phyloP scores from a whole-genome alignment of 1,140 invertebrate genomes.

The Aleiodes sp. region DNA sequence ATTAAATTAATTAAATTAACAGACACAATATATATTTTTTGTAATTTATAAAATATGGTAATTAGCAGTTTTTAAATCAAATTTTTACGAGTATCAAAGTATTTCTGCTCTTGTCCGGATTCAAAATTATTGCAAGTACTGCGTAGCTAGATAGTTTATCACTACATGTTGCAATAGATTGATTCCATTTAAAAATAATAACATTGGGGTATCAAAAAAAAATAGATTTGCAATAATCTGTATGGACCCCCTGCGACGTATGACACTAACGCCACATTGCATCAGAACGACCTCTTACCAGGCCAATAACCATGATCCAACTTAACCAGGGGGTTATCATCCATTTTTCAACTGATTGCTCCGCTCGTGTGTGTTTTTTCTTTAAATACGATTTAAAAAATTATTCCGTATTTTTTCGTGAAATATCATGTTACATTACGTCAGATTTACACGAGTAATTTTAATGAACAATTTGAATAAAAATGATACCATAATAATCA shows the following conservation, averaged over 20 bases:
- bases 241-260: constrained; percentile 48
- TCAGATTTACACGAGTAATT: too few relatives aligned
- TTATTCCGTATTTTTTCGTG: background rate
- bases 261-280: constrained; percentile 42
- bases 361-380: background rate
- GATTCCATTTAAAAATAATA: constrained; percentile 29
- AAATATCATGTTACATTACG: constrained; percentile 32
- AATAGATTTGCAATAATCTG: constrained; percentile 32
- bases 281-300: constrained; percentile 38
- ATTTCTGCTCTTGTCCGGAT: background rate
- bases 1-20: too few relatives aligned
- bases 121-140: background rate
- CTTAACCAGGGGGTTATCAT: constrained; percentile 30
- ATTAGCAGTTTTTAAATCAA: too few relatives aligned
- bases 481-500: constrained; percentile 33
- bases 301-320: constrained; percentile 19
- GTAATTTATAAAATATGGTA: too few relatives aligned
- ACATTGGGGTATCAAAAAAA: constrained; percentile 25
- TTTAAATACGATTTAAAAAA: background rate
- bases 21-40: too few relatives aligned
- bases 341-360: background rate
- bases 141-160: background rate
- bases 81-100: background rate
- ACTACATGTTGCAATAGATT: background rate
- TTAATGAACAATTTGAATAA: too few relatives aligned